These are phyloP conservation scores for Nesogale talazaci DNA, from an alignment of 2,113 vertebrate genomes.

Conservation along the genomic window DNA sequence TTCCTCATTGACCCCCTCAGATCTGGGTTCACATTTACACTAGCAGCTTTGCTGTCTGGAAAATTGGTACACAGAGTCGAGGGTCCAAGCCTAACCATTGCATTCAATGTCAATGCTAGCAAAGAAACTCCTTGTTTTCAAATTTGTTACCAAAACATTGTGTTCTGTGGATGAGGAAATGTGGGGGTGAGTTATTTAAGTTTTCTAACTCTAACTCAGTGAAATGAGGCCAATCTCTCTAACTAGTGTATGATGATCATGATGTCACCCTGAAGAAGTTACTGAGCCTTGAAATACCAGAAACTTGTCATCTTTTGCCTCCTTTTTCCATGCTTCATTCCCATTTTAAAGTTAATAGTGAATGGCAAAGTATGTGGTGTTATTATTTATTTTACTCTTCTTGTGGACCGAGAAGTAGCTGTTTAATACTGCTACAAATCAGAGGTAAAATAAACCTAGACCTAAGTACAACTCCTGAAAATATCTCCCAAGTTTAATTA, in stretches of 20 bases:
- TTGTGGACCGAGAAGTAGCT: neutral
- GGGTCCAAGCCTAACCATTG: neutral
- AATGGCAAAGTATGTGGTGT: neutral
- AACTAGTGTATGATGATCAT: neutral
- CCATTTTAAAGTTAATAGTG: conserved; percentile 9
- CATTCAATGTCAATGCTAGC: neutral
- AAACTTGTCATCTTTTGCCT: neutral
- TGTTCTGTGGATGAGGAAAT: neutral
- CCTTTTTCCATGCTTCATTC: conserved; percentile 23
- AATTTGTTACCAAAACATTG: neutral
- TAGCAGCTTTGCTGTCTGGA: neutral
- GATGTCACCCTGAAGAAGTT: conserved; percentile 2
- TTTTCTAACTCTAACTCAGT: neutral
- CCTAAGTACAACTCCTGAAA: conserved; percentile 26
- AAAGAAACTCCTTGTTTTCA: neutral
- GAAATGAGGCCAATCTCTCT: conserved; percentile 1
- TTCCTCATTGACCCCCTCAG: neutral
- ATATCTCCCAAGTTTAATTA: conserved; percentile 12
- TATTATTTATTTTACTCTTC: neutral
- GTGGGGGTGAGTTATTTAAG: neutral
- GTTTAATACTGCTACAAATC: neutral
- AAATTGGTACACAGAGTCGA: neutral
- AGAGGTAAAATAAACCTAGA: neutral
- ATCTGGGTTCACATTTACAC: neutral
- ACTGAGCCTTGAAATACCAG: conserved; percentile 29